A percentile compares a stretch with the other conserved stretches of the same genome.
Evolutionary conservation across 2,888 invertebrate species (phyloP).

Genomic region (Drosophila borealis): DNA sequence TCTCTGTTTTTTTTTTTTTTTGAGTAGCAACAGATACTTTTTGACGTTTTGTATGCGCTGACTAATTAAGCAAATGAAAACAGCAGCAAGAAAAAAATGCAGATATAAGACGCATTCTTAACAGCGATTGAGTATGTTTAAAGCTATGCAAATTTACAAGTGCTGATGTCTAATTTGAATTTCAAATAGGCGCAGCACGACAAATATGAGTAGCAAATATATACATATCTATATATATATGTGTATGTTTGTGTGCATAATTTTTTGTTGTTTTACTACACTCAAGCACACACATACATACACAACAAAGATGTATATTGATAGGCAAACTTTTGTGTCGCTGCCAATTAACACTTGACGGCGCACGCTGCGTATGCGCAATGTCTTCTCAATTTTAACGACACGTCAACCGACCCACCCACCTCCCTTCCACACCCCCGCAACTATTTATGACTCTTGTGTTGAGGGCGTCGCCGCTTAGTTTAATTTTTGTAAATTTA

Average conservation of each 20-base stretch:
- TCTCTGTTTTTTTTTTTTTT: not conserved
- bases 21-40: conserved; percentile 2
- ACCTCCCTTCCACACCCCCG: not conserved
- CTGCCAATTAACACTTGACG: conserved; percentile 69
- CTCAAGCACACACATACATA: conserved; percentile 7
- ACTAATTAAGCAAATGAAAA: conserved; percentile 66
- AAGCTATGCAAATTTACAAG: conserved; percentile 75
- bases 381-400: conserved; percentile 47
- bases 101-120: conserved; percentile 53
- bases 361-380: conserved; percentile 75
- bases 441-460: conserved; percentile 11
- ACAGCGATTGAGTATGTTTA: conserved; percentile 54
- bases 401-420: conserved; percentile 14
- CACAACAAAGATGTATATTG: conserved; percentile 41
- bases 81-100: conserved; percentile 33
- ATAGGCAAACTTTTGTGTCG: conserved; percentile 70
- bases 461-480: conserved; percentile 61
- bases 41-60: conserved; percentile 29
- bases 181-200: conserved; percentile 66
- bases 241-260: conserved; percentile 21
- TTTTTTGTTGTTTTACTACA: conserved; percentile 39
- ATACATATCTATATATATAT: conserved; percentile 10
- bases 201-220: conserved; percentile 17
- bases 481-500: conserved; percentile 75
- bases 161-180: conserved; percentile 79